Conservation (phyloP, 1,140 invertebrate species). For the Chrysopa pallens region DNA sequence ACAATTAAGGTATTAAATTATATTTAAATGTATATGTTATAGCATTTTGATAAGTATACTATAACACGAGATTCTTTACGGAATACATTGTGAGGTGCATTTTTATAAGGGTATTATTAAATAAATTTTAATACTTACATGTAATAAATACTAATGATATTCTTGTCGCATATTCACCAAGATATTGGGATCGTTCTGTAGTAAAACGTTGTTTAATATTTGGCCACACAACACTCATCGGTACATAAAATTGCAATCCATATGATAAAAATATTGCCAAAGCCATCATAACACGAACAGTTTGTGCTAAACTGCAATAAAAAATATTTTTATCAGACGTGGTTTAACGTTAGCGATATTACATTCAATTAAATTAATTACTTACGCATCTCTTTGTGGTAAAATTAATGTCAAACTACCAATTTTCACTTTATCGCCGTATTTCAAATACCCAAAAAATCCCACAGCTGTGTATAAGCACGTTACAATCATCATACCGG, state of each 20-base stretch:
- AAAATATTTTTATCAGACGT: conserved; percentile 9
- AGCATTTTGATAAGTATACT: too few species aligned
- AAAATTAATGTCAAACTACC: conserved; percentile 77
- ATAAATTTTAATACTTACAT: conserved; percentile 47
- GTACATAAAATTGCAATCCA: conserved; percentile 82
- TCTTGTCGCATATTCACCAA: conserved; percentile 49
- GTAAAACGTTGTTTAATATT: conserved; percentile 38
- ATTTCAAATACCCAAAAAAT: conserved; percentile 83
- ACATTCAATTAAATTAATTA: conserved; percentile 11
- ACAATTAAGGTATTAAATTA: too few species aligned
- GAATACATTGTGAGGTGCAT: too few species aligned
- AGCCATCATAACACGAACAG: conserved; percentile 67
- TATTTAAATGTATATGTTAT: too few species aligned
- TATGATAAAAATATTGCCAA: conserved; percentile 75
- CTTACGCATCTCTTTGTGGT: conserved; percentile 51
- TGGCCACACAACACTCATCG: conserved; percentile 77
- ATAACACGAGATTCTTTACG: too few species aligned
- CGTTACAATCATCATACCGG: conserved; percentile 71
- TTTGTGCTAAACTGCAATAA: conserved; percentile 53
- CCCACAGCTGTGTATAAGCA: conserved; percentile 68
- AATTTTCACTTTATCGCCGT: conserved; percentile 48
- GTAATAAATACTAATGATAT: conserved; percentile 55
- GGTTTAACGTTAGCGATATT: too few species aligned
- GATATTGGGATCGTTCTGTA: conserved; percentile 31
- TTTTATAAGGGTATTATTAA: too few species aligned